These are phyloP conservation scores for Gobiocypris rarus DNA, from an alignment of 2,113 vertebrate species.

Conservation along the genomic window DNA sequence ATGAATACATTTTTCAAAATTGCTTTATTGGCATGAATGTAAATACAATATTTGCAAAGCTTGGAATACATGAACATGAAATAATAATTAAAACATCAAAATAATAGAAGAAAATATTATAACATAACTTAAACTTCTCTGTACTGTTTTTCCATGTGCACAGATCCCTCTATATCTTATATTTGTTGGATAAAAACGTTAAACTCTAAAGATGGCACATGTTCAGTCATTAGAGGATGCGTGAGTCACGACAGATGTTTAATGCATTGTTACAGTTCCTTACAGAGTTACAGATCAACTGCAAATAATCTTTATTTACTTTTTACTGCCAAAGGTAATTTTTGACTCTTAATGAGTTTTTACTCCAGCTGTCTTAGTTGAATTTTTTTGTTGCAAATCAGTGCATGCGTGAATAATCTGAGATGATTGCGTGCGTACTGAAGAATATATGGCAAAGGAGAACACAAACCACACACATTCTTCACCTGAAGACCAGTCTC, in stretches of 20 bases:
- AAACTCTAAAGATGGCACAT: background rate
- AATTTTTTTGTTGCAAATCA: background rate
- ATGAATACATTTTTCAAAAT: too few relatives aligned
- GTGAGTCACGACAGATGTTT: background rate
- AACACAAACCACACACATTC: constrained; percentile 3
- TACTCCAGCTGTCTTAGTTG: background rate
- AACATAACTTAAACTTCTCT: background rate
- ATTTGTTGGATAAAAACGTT: background rate
- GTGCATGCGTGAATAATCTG: background rate
- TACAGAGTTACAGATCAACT: background rate
- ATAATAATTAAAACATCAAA: too few relatives aligned
- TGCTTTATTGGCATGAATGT: too few relatives aligned
- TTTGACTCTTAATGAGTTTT: background rate
- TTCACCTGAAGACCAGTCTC: constrained; percentile 36
- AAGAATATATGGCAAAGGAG: background rate
- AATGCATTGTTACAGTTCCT: background rate
- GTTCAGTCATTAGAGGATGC: background rate
- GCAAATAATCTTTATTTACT: background rate
- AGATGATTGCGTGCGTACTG: background rate
- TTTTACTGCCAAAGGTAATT: background rate
- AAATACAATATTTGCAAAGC: too few relatives aligned
- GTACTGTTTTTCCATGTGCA: background rate
- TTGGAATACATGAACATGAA: too few relatives aligned
- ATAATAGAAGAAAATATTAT: too few relatives aligned
- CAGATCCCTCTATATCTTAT: background rate